Percentiles rank a stretch among this genome's conserved stretches.
phyloP scores from a whole-genome alignment of 2,888 invertebrate genomes.

The Amphipoea oculea region DNA sequence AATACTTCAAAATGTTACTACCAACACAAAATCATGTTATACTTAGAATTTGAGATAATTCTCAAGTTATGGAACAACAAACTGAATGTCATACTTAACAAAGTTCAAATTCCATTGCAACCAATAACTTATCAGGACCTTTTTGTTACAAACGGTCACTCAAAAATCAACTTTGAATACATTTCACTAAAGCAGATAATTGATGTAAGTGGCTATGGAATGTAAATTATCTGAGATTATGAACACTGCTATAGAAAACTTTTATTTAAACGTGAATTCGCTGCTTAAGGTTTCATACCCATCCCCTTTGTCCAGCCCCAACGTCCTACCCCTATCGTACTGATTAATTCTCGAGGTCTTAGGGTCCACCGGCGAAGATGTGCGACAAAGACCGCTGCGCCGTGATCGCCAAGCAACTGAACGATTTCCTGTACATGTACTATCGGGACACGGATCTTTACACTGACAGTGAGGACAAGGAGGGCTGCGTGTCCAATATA shows the following conservation, averaged over 20 bases:
- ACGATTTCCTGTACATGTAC: constrained; percentile 96
- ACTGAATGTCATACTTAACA: background rate
- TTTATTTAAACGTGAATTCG: too few species aligned
- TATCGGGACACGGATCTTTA: constrained; percentile 95
- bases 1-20: background rate
- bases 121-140: background rate
- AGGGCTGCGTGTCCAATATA: constrained; percentile 88
- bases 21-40: background rate
- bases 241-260: too few species aligned
- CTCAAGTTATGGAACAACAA: background rate
- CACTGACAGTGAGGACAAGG: constrained; percentile 92
- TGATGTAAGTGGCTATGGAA: too few species aligned
- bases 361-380: constrained; percentile 93
- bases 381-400: constrained; percentile 95
- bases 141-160: background rate
- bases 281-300: background rate
- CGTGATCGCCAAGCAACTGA: constrained; percentile 95
- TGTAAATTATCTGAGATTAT: too few species aligned
- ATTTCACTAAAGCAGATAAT: background rate
- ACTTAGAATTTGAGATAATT: background rate
- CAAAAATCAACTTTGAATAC: background rate
- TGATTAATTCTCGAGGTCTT: constrained; percentile 54
- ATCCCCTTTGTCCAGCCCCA: background rate
- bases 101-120: background rate
- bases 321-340: constrained; percentile 16